Evolutionary conservation across 2,888 invertebrate species (phyloP).

Genomic region (Acanthosoma haemorrhoidale): DNA sequence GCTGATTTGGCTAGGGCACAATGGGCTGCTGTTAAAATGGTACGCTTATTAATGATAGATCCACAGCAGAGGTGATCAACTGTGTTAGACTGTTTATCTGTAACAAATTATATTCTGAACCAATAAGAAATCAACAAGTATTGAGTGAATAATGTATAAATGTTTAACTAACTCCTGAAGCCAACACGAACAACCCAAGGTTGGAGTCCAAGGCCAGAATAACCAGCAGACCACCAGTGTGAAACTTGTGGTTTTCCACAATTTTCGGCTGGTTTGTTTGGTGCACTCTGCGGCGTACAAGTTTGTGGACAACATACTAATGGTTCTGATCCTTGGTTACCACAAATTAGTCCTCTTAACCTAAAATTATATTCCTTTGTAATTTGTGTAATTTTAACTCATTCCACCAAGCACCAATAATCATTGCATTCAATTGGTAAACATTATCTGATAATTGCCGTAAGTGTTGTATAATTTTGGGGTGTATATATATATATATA

Average conservation of each 20-base stretch:
- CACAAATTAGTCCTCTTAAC: constrained; percentile 56
- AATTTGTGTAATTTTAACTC: too few species aligned
- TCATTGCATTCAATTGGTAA: too few species aligned
- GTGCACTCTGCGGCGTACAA: constrained; percentile 41
- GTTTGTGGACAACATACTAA: constrained; percentile 59
- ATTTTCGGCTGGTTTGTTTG: constrained; percentile 32
- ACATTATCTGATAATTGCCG: too few species aligned
- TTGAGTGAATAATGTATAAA: constrained; percentile 7
- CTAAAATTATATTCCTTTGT: constrained; percentile 52
- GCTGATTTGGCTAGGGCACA: constrained; percentile 72
- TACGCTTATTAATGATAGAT: constrained; percentile 59
- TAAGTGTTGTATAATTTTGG: too few species aligned
- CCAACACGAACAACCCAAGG: constrained; percentile 73
- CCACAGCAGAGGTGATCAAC: constrained; percentile 72
- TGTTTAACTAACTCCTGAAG: constrained; percentile 59
- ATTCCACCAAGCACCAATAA: too few species aligned
- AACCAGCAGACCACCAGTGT: constrained; percentile 42
- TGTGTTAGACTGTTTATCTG: constrained; percentile 62
- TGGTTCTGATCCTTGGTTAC: constrained; percentile 54
- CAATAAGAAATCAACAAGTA: constrained; percentile 34
- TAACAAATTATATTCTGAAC: constrained; percentile 36
- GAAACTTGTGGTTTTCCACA: constrained; percentile 43
- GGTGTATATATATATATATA: too few species aligned
- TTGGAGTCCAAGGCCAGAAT: constrained; percentile 56
- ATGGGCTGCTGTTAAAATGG: constrained; percentile 70